These are phyloP conservation scores for Atta colombica DNA, from an alignment of 1,140 invertebrate genomes.

Conservation along the genomic window DNA sequence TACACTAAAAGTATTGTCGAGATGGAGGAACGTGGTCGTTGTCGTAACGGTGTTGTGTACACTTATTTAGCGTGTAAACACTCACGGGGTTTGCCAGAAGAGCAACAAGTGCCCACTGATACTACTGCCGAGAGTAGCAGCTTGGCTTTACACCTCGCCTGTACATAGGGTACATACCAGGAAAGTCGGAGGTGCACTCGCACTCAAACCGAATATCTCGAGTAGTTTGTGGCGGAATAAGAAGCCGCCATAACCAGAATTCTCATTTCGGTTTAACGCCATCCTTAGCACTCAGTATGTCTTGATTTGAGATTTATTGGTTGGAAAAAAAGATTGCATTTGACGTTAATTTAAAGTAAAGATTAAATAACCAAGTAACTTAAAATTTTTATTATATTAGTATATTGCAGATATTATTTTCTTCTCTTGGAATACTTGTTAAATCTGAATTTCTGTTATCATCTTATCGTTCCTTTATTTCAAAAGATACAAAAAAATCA, in stretches of 20 bases:
- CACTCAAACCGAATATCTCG: slow-evolving; percentile 53
- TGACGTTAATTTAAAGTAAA: background rate
- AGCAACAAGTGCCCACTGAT: slow-evolving; percentile 81
- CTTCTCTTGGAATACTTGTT: background rate
- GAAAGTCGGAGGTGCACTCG: slow-evolving; percentile 54
- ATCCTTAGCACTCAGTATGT: background rate
- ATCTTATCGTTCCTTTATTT: background rate
- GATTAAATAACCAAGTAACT: no score
- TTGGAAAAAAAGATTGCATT: background rate
- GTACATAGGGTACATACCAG: slow-evolving; percentile 43
- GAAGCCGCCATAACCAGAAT: slow-evolving; percentile 27
- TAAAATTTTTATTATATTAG: background rate
- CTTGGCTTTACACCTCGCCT: slow-evolving; percentile 69
- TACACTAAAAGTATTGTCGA: slow-evolving; percentile 60
- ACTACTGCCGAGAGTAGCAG: slow-evolving; percentile 61
- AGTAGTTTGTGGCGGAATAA: slow-evolving; percentile 31
- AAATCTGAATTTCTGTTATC: background rate
- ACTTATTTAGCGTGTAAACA: slow-evolving; percentile 83
- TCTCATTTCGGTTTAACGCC: background rate
- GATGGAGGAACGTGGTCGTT: slow-evolving; percentile 47
- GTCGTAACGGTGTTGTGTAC: slow-evolving; percentile 69
- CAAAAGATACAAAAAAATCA: no score
- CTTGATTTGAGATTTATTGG: background rate
- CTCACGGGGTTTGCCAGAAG: slow-evolving; percentile 74
- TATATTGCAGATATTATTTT: background rate